phyloP scores from a whole-genome alignment of 2,797 vertebrate genomes.

The Tokudaia muenninki region DNA sequence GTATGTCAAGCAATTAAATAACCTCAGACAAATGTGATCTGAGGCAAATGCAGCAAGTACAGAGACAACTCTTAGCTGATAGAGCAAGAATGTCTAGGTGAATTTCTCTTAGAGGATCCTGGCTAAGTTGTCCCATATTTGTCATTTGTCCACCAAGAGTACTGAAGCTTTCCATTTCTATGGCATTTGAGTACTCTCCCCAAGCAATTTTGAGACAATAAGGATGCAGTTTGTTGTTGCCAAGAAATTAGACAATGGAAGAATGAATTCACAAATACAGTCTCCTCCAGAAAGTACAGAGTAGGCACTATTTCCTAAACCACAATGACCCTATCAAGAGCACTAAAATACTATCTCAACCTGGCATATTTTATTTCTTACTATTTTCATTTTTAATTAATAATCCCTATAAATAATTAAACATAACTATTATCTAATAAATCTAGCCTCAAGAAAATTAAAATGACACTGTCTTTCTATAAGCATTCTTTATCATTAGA shows the following conservation, averaged over 20 bases:
- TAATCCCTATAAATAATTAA: neutral
- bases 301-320: neutral
- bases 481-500: neutral
- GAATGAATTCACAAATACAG: neutral
- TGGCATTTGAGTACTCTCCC: neutral
- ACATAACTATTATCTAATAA: neutral
- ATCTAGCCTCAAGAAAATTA: neutral
- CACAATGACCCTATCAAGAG: no score
- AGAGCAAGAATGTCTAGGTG: slow-evolving; percentile 12
- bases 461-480: neutral
- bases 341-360: neutral
- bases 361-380: neutral
- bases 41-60: slow-evolving; percentile 16
- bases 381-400: neutral
- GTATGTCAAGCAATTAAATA: slow-evolving; percentile 71
- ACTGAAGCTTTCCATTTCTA: neutral
- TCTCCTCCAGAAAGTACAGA: no score
- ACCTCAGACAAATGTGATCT: slow-evolving; percentile 65
- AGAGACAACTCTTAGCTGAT: slow-evolving; percentile 6
- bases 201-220: neutral
- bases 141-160: neutral
- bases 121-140: neutral
- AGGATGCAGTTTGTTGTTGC: neutral
- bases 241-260: neutral
- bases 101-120: neutral